Percentiles rank a stretch among this genome's conserved stretches.
Conservation (phyloP, 2,797 vertebrate genomes). For the Pipistrellus pipistrellus region DNA sequence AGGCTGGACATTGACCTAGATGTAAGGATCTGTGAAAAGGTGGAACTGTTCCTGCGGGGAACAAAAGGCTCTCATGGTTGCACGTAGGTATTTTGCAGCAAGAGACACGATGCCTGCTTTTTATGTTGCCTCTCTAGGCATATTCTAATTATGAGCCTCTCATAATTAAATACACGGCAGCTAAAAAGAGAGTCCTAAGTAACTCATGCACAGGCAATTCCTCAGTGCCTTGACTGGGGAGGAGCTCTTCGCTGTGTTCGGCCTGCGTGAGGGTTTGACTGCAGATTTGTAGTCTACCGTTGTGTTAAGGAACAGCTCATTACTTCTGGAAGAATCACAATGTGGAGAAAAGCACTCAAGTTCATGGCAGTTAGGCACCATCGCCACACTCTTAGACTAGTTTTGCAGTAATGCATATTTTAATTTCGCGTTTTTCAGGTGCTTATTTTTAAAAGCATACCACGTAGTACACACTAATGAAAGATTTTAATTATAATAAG, state of each 20-base stretch:
- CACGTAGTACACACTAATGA: constrained; percentile 26
- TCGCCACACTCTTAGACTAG: constrained; percentile 23
- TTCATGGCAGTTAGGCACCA: constrained; percentile 13
- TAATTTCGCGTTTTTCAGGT: constrained; percentile 52
- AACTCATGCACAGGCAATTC: constrained; percentile 62
- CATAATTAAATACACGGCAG: constrained; percentile 68
- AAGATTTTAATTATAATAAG: constrained; percentile 73
- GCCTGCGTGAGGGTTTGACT: constrained; percentile 83
- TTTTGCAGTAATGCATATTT: constrained; percentile 56
- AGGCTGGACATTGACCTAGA: neutral
- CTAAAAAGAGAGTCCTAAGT: constrained; percentile 72
- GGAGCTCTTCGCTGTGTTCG: constrained; percentile 78
- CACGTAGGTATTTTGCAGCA: constrained; percentile 45
- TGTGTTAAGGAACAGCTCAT: constrained; percentile 88
- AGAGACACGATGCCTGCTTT: constrained; percentile 44
- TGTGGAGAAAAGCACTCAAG: constrained; percentile 85
- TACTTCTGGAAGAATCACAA: constrained; percentile 90
- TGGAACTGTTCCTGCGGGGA: neutral
- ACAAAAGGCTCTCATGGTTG: neutral
- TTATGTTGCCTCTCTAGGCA: constrained; percentile 66
- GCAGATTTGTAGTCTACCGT: constrained; percentile 83
- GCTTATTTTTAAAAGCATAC: constrained; percentile 75
- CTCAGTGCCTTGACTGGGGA: constrained; percentile 76
- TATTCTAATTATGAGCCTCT: constrained; percentile 72
- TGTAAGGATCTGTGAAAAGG: neutral